Evolutionary conservation across 2,888 invertebrate species (phyloP), one percentile per base, ranked within the genome.

Genomic region (Himalopsyche anomala): DNA sequence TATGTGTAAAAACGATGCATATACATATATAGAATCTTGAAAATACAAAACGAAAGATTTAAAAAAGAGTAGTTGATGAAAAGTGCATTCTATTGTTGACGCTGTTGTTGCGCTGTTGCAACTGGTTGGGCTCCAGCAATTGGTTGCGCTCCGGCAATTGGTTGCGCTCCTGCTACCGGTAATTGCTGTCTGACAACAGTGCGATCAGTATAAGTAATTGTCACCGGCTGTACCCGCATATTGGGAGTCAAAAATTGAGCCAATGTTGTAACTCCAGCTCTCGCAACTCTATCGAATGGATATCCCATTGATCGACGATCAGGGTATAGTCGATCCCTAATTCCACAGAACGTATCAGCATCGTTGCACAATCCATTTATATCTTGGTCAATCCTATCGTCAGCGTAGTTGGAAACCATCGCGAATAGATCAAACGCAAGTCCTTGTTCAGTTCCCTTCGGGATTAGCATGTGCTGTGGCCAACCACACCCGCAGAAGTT

Each of bases 191-290:
- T 81, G 19, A 87, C 82, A 11, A 91, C 90, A 2, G 91, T 90
- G 54, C 91, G 90, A 87, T 95, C 93, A 19, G 91, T 91, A 89
- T 94, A 94, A 55, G 91, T 91, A 82, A 95, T 92, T 38, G 89
- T 91, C 15, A 95, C 92, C 88, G 94, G 94, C 62, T 92, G 91
- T 0, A 93, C 91, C 56, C 92, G 91, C 95, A 96, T 95, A 89
- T 96, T 96, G 6, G 94, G 92, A 0, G 95, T 95, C 51, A 95
- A 89, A 91, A 96, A 96, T 89, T 94, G 93, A 36, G 91, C 90
- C 87, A 96, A 90, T 2, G 92, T 93, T 89, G 94, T 93, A 81
- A 94, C 94, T 0, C 94, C 94, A 51, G 90, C 87, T 80, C 94
- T 93, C 2, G 94, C 94, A 89, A 92, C 90, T 17, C 96, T 93